Conservation (phyloP, 2,797 vertebrate genomes). For the Sitta carolinensis region DNA sequence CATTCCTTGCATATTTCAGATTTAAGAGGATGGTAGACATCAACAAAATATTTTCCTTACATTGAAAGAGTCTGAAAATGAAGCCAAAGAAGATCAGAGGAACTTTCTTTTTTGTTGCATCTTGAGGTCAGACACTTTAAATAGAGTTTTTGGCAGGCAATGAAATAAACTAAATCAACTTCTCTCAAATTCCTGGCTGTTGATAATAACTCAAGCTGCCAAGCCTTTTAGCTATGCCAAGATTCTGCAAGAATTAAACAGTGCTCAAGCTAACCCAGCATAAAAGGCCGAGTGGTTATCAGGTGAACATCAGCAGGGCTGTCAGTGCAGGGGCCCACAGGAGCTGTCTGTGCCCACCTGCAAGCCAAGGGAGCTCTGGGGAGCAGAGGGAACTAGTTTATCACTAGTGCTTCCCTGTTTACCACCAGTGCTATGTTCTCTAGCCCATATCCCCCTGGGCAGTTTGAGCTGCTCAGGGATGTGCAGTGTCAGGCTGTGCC, state of each 20-base stretch:
- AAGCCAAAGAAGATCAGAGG: not conserved
- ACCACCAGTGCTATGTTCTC: fast-evolving
- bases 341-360: not conserved
- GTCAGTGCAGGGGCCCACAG: not conserved
- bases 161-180: not conserved
- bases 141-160: not conserved
- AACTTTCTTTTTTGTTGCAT: not conserved
- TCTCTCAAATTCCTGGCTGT: not conserved
- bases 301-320: not conserved
- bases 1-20: not conserved
- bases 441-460: not conserved
- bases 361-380: not conserved
- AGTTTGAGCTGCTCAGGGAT: not conserved
- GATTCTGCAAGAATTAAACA: not conserved
- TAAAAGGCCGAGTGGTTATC: not conserved
- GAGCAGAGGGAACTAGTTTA: not conserved
- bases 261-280: not conserved
- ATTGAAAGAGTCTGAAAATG: not conserved
- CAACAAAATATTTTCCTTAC: constrained; percentile 2
- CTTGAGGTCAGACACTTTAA: not conserved
- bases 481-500: not conserved
- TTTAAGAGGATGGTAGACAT: not conserved
- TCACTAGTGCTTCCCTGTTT: too few species aligned
- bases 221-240: not conserved
- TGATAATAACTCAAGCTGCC: not conserved